These are phyloP conservation scores for Leptodactylus fallax DNA, from an alignment of 2,797 vertebrate genomes.

Conservation along the genomic window DNA sequence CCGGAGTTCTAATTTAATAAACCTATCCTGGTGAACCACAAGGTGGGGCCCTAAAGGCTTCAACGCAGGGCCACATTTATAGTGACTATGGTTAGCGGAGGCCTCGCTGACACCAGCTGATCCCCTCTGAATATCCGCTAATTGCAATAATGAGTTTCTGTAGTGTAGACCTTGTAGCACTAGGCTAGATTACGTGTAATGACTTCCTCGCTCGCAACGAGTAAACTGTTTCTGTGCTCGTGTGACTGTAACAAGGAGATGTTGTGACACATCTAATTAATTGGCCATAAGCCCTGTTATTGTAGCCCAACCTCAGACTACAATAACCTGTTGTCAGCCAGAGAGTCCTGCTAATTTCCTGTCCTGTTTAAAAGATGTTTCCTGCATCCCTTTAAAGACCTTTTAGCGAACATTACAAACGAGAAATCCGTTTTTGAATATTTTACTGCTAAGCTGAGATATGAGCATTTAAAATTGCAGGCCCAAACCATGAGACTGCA, in stretches of 20 bases:
- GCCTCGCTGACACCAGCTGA: not conserved
- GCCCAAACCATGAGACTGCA: not conserved
- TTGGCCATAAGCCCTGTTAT: not conserved
- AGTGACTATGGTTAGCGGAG: not conserved
- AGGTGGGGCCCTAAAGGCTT: not conserved
- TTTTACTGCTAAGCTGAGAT: not conserved
- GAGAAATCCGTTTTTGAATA: not conserved
- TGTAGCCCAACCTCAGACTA: not conserved
- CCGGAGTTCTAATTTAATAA: not conserved
- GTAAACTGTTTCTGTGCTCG: not conserved
- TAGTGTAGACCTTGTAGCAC: constrained; percentile 1
- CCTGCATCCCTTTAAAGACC: not conserved
- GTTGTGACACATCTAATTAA: not conserved
- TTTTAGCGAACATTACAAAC: not conserved
- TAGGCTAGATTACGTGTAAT: constrained; percentile 1
- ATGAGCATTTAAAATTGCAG: not conserved
- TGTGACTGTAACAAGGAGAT: not conserved
- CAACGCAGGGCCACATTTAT: not conserved
- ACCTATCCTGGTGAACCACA: not conserved
- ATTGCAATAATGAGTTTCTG: not conserved
- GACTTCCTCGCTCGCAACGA: not conserved
- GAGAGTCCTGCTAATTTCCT: too few relatives aligned
- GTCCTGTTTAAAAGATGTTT: too few relatives aligned
- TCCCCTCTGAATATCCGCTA: not conserved
- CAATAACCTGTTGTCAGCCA: not conserved